Evolutionary conservation across 37 sponge, comb jelly and placozoan species (phyloP).

Genomic region (Cladorhizidae sp.): DNA sequence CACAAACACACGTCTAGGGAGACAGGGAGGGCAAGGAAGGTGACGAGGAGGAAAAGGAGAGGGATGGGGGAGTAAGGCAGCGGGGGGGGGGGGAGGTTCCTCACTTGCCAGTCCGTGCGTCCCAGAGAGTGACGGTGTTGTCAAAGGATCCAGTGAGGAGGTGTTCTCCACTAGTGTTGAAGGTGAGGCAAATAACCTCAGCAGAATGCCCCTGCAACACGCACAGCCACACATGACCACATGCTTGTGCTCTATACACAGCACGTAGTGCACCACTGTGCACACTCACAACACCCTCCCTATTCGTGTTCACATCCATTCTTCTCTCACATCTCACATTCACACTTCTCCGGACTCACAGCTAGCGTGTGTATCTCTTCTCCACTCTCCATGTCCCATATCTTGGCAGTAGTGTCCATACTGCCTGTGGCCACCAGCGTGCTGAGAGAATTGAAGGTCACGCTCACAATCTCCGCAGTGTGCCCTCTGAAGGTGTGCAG

Average conservation of each 20-base stretch:
- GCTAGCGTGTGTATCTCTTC: constrained; percentile 78
- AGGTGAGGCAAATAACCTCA: constrained; percentile 90
- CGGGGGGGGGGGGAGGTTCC: neutral
- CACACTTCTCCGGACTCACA: constrained; percentile 27
- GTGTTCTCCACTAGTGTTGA: constrained; percentile 77
- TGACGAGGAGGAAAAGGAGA: neutral
- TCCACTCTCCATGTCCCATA: constrained; percentile 89
- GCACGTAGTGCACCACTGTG: too few relatives aligned
- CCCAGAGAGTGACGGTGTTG: constrained; percentile 92
- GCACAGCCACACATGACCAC: too few relatives aligned
- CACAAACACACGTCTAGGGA: constrained; percentile 51
- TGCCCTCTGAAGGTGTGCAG: constrained; percentile 94
- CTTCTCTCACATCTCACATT: too few relatives aligned
- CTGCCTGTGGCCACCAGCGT: constrained; percentile 91
- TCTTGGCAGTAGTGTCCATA: constrained; percentile 96
- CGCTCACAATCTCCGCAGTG: constrained; percentile 92
- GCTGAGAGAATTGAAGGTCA: constrained; percentile 91
- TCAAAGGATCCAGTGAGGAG: constrained; percentile 95
- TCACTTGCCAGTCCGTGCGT: constrained; percentile 78
- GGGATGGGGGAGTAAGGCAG: neutral
- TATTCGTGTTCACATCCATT: too few relatives aligned
- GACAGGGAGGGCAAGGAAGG: neutral
- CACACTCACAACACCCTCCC: too few relatives aligned
- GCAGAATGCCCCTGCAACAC: constrained; percentile 92
- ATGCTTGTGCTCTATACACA: too few relatives aligned